Evolutionary conservation across 2,888 invertebrate species (phyloP).

Genomic region (Brenthis ino): DNA sequence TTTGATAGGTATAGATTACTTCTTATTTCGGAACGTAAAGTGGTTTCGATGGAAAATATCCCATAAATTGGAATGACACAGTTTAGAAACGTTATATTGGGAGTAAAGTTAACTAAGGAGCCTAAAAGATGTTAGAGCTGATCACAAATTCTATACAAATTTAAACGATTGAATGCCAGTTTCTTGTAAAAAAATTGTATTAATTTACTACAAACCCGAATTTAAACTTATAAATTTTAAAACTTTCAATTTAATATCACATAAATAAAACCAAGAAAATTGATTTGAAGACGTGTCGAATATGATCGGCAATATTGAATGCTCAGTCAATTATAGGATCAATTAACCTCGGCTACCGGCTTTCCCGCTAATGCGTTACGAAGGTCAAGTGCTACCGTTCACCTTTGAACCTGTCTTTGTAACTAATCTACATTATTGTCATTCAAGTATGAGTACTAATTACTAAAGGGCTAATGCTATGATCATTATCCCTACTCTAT

Average conservation of each 20-base stretch:
- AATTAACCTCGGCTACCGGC: conserved; percentile 26
- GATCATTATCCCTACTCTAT: too few species aligned
- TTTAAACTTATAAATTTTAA: background rate
- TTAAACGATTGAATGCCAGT: too few species aligned
- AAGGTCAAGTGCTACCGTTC: conserved; percentile 25
- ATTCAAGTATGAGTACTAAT: background rate
- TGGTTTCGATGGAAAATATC: too few species aligned
- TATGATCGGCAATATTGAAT: conserved; percentile 13
- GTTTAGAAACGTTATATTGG: too few species aligned
- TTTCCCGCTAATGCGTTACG: conserved; percentile 17
- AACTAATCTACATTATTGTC: conserved; percentile 16
- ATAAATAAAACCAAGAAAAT: background rate
- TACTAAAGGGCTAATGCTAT: too few species aligned
- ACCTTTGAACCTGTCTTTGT: conserved; percentile 18
- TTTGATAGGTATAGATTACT: too few species aligned
- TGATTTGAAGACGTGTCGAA: conserved; percentile 10
- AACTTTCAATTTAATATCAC: background rate
- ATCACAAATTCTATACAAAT: too few species aligned
- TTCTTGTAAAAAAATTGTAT: too few species aligned
- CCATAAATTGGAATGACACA: too few species aligned
- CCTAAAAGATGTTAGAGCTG: too few species aligned
- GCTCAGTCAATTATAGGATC: conserved; percentile 26
- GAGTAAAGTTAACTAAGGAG: too few species aligned
- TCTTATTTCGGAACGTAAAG: too few species aligned
- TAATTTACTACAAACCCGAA: background rate